These are phyloP conservation scores for Amniataba percoides DNA, from an alignment of 2,797 vertebrate species.

Conservation along the genomic window DNA sequence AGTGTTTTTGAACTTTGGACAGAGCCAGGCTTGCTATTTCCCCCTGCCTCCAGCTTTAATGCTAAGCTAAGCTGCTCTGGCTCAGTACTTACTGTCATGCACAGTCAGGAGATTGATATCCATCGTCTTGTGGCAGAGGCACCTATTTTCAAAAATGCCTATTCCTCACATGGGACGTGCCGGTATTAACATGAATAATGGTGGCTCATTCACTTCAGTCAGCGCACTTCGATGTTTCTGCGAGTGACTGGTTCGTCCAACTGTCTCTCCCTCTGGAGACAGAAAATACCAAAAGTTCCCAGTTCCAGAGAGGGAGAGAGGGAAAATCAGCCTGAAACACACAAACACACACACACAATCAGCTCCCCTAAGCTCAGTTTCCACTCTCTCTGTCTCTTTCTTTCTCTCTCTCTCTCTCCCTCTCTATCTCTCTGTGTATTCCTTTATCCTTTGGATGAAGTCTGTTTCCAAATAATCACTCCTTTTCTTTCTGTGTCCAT, in stretches of 20 bases:
- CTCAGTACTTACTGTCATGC: conserved; percentile 27
- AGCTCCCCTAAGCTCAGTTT: conserved; percentile 50
- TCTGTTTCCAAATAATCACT: conserved; percentile 54
- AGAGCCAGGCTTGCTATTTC: conserved; percentile 13
- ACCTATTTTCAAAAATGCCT: conserved; percentile 31
- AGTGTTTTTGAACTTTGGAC: conserved; percentile 38
- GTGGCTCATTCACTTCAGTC: conserved; percentile 50
- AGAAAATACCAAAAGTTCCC: conserved; percentile 59
- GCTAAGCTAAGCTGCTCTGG: conserved; percentile 34
- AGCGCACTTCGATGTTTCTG: conserved; percentile 36
- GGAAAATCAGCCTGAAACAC: conserved; percentile 30
- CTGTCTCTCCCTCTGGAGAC: conserved; percentile 50
- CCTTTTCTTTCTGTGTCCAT: conserved; percentile 43
- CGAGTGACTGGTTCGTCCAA: conserved; percentile 47
- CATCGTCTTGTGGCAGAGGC: conserved; percentile 21
- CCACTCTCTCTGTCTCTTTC: conserved; percentile 32
- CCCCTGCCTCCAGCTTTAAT: conserved; percentile 32
- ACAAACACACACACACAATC: conserved; percentile 41
- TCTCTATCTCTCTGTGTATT: conserved; percentile 20
- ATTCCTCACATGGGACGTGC: neutral
- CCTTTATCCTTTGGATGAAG: conserved; percentile 51
- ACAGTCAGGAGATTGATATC: conserved; percentile 42
- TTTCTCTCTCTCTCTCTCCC: conserved; percentile 1
- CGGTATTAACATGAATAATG: conserved; percentile 28
- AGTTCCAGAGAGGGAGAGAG: conserved; percentile 28